These are phyloP conservation scores for Acholoe squamosa DNA, from an alignment of 2,888 invertebrate genomes.

Conservation along the genomic window DNA sequence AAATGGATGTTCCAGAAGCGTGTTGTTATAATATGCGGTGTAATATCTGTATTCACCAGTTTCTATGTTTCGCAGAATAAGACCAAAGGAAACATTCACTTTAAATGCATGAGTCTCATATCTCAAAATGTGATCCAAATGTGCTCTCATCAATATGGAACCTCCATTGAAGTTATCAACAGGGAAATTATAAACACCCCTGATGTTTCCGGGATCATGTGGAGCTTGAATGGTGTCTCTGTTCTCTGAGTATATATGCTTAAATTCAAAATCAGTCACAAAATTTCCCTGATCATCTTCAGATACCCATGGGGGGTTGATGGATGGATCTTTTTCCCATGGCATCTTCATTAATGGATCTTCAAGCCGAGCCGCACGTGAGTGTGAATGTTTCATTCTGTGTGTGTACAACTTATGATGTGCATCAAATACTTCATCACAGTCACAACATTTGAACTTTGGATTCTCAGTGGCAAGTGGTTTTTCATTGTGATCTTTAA, in stretches of 20 bases:
- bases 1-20: neutral
- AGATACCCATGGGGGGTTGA: neutral
- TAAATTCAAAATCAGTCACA: neutral
- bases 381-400: neutral
- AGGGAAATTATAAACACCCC: neutral
- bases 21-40: neutral
- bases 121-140: neutral
- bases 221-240: neutral
- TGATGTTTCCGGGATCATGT: neutral
- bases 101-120: neutral
- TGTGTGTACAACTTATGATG: neutral
- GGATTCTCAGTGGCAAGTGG: neutral
- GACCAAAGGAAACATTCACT: neutral
- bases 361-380: neutral
- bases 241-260: neutral
- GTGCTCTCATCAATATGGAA: neutral
- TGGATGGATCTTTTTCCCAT: neutral
- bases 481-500: neutral
- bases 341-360: neutral
- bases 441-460: neutral
- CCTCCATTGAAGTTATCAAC: neutral
- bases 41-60: slow-evolving; percentile 45
- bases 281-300: neutral
- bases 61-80: neutral
- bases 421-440: slow-evolving; percentile 9